These are phyloP conservation scores for Nibea albiflora DNA, from an alignment of 2,113 vertebrate species.

Conservation along the genomic window DNA sequence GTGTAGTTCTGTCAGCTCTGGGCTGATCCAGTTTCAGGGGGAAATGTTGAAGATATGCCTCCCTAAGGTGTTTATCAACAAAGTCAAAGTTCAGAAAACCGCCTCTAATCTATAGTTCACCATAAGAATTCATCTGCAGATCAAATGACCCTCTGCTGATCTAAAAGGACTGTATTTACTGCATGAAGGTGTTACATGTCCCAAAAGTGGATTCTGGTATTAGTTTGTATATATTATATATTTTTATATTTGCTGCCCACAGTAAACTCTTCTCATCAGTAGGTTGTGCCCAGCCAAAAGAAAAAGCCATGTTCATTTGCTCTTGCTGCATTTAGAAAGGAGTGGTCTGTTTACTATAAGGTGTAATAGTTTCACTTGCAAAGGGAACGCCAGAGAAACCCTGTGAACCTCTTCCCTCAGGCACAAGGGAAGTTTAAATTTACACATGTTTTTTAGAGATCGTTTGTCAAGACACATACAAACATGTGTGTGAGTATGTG, in stretches of 20 bases:
- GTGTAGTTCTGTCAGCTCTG: constrained; percentile 50
- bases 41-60: constrained; percentile 46
- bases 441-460: background rate
- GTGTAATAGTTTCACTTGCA: background rate
- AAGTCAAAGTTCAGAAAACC: constrained; percentile 72
- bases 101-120: constrained; percentile 33
- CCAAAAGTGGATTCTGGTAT: background rate
- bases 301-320: background rate
- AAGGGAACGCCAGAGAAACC: background rate
- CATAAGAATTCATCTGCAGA: constrained; percentile 27
- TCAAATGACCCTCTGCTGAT: background rate
- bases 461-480: background rate
- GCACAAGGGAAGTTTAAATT: background rate
- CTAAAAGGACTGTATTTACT: background rate
- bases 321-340: constrained; percentile 9
- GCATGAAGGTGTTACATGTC: background rate
- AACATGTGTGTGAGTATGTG: constrained; percentile 9
- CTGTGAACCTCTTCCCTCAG: background rate
- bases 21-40: constrained; percentile 73
- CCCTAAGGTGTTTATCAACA: constrained; percentile 65
- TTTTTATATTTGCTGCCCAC: too few relatives aligned
- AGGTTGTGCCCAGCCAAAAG: background rate
- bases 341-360: constrained; percentile 6
- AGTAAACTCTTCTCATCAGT: background rate
- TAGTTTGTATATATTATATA: background rate